Conservation (phyloP, 1,140 invertebrate genomes). For the Chionoecetes opilio region DNA sequence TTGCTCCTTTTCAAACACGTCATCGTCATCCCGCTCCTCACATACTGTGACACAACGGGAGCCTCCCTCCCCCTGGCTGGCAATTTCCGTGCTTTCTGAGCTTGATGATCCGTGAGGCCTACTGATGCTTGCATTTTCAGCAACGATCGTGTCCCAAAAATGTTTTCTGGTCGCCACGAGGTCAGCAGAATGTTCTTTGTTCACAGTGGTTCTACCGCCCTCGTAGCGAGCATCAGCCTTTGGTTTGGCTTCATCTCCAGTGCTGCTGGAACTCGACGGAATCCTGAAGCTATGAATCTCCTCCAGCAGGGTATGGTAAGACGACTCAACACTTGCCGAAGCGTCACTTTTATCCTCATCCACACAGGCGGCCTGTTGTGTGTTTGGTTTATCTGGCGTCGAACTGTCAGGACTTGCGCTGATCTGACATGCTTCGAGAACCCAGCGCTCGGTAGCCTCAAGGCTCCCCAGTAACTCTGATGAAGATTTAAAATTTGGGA, state of each 20-base stretch:
- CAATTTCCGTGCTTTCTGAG: slow-evolving; percentile 39
- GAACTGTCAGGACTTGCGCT: no score
- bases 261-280: background rate
- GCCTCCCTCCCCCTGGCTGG: slow-evolving; percentile 22
- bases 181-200: background rate
- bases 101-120: background rate
- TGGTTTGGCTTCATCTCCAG: slow-evolving; percentile 14
- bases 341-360: slow-evolving; percentile 21
- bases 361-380: background rate
- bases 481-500: no score
- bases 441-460: slow-evolving; percentile 11
- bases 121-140: background rate
- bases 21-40: slow-evolving; percentile 11
- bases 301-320: slow-evolving; percentile 56
- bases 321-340: slow-evolving; percentile 20
- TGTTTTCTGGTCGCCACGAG: slow-evolving; percentile 65
- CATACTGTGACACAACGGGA: background rate
- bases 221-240: slow-evolving; percentile 45
- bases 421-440: background rate
- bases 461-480: background rate
- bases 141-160: slow-evolving; percentile 53
- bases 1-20: slow-evolving; percentile 1
- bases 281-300: slow-evolving; percentile 56
- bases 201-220: background rate
- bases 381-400: no score